Evolutionary conservation across 2,113 vertebrate species (phyloP).

Genomic region (Australoheros scitulus): DNA sequence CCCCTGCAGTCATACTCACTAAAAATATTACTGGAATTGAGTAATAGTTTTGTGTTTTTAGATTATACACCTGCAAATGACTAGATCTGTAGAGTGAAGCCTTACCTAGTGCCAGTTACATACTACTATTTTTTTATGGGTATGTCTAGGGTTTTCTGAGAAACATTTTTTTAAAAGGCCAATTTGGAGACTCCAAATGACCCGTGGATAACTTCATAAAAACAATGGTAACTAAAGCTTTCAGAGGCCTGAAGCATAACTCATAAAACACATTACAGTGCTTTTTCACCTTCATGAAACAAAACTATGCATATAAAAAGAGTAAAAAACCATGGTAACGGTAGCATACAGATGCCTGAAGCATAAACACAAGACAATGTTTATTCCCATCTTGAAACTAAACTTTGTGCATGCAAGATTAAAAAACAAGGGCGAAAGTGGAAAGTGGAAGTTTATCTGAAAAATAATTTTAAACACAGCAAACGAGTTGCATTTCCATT

Average conservation of each 20-base stretch:
- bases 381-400: background rate
- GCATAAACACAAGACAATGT: background rate
- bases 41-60: background rate
- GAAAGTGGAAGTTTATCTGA: background rate
- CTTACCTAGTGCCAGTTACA: background rate
- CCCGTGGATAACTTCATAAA: background rate
- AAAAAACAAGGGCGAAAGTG: background rate
- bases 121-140: background rate
- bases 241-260: background rate
- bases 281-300: background rate
- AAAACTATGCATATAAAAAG: conserved; percentile 2
- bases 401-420: background rate
- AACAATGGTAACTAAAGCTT: background rate
- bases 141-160: background rate
- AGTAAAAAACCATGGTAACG: background rate
- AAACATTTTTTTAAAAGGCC: background rate
- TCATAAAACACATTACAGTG: background rate
- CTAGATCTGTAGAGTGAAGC: background rate
- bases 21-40: background rate
- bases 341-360: background rate
- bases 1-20: background rate
- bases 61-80: background rate
- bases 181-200: background rate
- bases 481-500: background rate
- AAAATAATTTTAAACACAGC: conserved; percentile 1